Evolutionary conservation across 2,113 vertebrate species (phyloP), one percentile per base, ranked within the genome.

Genomic region (Coreoperca whiteheadi): DNA sequence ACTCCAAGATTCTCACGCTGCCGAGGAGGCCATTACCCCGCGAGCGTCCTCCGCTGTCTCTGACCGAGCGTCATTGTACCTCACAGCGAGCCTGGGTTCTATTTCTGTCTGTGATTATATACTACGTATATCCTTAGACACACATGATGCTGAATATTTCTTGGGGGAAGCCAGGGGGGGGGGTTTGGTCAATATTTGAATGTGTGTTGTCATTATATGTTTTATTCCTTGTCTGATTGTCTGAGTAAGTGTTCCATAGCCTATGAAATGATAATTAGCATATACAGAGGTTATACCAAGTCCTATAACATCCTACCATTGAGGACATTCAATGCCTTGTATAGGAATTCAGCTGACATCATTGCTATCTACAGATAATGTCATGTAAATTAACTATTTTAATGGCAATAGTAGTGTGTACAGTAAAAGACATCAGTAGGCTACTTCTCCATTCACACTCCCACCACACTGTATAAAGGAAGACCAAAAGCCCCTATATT

Each of bases 401-500:
- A 94, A 85, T 90, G 89, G 88, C 77, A 94, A 91, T 89, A 91
- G 68, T 84, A 79, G 63, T 87, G 85, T 94, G 92, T 93, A 91
- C 87, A 90, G 65, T 87, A 54, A 50, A 71, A 77, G 23, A 71
- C 28, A 84, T 87, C 25, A 87, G 51, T 90, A 83, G 14, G 50
- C 48, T 61, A 60, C 66, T 79, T 77, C 79, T 85, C 81, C 74
- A 86, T 87, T 85, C 74, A 86, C 77, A 66, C 88, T 85, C 80
- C 78, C 77, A 89, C 78, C 71, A 87, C 77, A 80, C 81, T 93
- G 89, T 93, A 92, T 88, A 89, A 88, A 78, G 74, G 79, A 73
- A 93, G 88, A 88, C 61, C 88, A 86, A 89, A 90, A 93, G 75
- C 41, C 85, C 79, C 87, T 79, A 89, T 89, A 95, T 94, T 95